Base-by-base conservation (phyloP, 2,888 invertebrate species). In the Cheilosia urbana region DNA sequence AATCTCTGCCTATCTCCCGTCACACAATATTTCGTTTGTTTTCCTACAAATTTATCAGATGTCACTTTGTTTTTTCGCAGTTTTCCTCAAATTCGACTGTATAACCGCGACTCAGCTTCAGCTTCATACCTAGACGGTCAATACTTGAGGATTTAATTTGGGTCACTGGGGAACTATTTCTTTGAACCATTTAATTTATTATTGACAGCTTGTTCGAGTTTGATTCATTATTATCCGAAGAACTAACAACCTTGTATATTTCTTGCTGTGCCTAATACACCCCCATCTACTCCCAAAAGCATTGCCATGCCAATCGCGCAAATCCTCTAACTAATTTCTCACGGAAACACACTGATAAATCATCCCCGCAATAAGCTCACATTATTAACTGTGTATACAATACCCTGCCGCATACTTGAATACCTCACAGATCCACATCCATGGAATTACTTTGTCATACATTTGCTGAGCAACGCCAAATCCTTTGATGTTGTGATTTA, bases 401-500 rank as follows among this genome's bases (percentile, higher is more conserved):
- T 19, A 19, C 2, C 13, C 40, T 21, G 19, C 21, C 60, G 9
- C 30, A 24, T 30, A 30, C 27, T 47, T 34, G 40, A 40, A 63
- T 58, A 45, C 65, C 55, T 27, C 40, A 30, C 40, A 45, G 53
- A 73, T 73, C 79, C 58, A 53, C 65, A 69, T 69, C 79, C 79
- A 49, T 73, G 51, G 84, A 75, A 75, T 84, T 71, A 80, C 75
- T 84, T 69, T 79, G 65, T 80, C 69, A 58, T 79, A 55, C 65
- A 71, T 79, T 75, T 69, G 79, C 79, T 75, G 71, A 75, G 84
- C 84, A 80, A 84, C 75, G 80, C 66, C 47, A 66, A 58, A 76
- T 80, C 75, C 84, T 84, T 84, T 84, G 84, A 84, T 84, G 80
- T 84, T 72, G 60, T 84, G 80, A 84, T 84, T 84, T 84, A 84